These are phyloP conservation scores for Euplagia quadripunctaria DNA, from an alignment of 2,888 invertebrate species.

Conservation along the genomic window DNA sequence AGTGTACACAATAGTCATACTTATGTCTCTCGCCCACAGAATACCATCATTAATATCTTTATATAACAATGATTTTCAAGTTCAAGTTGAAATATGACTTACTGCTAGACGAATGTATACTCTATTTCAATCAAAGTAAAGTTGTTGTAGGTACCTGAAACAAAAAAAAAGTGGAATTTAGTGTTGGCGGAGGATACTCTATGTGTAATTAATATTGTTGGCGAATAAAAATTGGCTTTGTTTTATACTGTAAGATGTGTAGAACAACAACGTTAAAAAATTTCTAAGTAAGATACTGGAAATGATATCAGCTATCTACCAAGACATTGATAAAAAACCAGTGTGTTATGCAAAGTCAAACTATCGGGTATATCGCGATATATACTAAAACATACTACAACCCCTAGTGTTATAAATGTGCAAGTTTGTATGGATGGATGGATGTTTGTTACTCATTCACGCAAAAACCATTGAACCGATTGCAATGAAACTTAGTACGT, in stretches of 20 bases:
- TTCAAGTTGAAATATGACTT: slow-evolving; percentile 55
- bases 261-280: not conserved
- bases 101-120: slow-evolving; percentile 22
- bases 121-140: not conserved
- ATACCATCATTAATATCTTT: slow-evolving; percentile 47
- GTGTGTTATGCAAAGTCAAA: not conserved
- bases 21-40: slow-evolving; percentile 32
- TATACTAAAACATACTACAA: no score
- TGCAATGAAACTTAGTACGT: no score
- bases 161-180: slow-evolving; percentile 30
- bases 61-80: slow-evolving; percentile 52
- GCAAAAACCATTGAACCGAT: no score
- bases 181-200: slow-evolving; percentile 49
- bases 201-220: slow-evolving; percentile 43
- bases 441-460: no score
- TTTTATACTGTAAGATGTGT: not conserved
- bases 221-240: slow-evolving; percentile 12
- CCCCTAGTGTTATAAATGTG: no score
- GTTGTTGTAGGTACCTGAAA: slow-evolving; percentile 12
- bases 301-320: no score
- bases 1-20: slow-evolving; percentile 8
- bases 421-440: no score
- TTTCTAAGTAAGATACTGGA: not conserved
- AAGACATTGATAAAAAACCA: not conserved
- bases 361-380: not conserved